A percentile compares a stretch with the other conserved stretches of the same genome.
Evolutionary conservation across 2,888 invertebrate genomes (phyloP).

Genomic region (Dascillus cervinus): DNA sequence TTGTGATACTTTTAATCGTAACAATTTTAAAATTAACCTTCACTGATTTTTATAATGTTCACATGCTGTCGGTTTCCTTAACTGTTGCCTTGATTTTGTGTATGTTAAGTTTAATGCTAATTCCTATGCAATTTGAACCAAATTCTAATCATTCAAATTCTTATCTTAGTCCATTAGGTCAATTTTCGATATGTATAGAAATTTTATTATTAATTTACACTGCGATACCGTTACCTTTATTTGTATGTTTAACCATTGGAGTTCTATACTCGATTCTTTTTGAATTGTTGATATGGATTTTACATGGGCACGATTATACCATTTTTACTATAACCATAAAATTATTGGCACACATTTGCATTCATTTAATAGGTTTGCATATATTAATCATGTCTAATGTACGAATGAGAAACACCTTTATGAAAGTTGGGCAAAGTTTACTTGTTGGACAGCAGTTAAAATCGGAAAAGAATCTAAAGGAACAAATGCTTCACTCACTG

Average conservation of each 20-base stretch:
- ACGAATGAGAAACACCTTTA: constrained; percentile 89
- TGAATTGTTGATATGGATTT: constrained; percentile 59
- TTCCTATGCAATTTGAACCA: constrained; percentile 37
- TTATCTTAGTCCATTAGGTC: constrained; percentile 67
- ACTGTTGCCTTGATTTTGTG: constrained; percentile 63
- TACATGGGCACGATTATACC: constrained; percentile 24
- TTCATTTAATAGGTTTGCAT: constrained; percentile 88
- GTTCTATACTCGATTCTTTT: constrained; percentile 77
- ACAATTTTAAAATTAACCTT: constrained; percentile 63
- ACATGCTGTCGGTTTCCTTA: constrained; percentile 64
- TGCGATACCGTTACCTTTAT: constrained; percentile 84
- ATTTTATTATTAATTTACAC: constrained; percentile 88
- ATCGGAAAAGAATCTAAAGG: constrained; percentile 89
- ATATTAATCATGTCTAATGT: constrained; percentile 90
- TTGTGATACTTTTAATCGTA: constrained; percentile 56
- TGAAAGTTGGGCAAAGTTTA: constrained; percentile 92
- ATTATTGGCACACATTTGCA: constrained; percentile 75
- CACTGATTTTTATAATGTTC: constrained; percentile 61
- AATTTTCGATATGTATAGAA: constrained; percentile 78
- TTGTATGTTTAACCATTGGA: constrained; percentile 73
- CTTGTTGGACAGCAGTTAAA: constrained; percentile 83
- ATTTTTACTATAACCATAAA: constrained; percentile 54
- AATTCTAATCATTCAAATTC: constrained; percentile 27
- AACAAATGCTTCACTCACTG: constrained; percentile 95
- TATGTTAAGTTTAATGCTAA: constrained; percentile 59